These are phyloP conservation scores for Megaleporinus macrocephalus DNA, from an alignment of 2,113 vertebrate genomes.

Conservation along the genomic window DNA sequence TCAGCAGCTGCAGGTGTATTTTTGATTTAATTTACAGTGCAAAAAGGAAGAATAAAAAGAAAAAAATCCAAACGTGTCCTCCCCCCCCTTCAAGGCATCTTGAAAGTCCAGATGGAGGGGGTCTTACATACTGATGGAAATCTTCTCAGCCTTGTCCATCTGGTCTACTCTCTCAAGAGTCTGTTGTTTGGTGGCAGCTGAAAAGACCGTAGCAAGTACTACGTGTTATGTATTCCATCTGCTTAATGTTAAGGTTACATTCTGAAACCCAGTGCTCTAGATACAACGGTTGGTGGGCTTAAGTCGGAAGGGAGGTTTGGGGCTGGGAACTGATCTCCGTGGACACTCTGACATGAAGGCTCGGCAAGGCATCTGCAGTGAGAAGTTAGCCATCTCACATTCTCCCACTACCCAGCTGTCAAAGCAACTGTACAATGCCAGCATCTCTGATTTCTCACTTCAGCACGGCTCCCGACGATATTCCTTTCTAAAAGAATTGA, in stretches of 20 bases:
- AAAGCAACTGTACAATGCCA: constrained; percentile 29
- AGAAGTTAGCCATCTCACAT: constrained; percentile 56
- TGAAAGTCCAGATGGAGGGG: constrained; percentile 43
- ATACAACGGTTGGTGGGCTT: background rate
- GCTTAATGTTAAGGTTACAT: background rate
- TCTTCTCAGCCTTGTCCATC: constrained; percentile 65
- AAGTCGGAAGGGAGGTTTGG: background rate
- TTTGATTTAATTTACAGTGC: background rate
- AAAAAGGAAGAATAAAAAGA: background rate
- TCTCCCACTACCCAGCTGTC: constrained; percentile 65
- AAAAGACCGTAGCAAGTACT: constrained; percentile 20
- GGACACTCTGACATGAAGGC: constrained; percentile 40
- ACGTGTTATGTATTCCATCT: background rate
- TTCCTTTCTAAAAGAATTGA: constrained; percentile 37
- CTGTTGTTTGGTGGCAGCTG: constrained; percentile 35
- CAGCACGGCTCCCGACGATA: constrained; percentile 8
- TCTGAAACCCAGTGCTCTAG: background rate
- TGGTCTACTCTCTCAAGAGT: constrained; percentile 48
- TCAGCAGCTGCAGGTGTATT: background rate
- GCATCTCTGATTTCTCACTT: constrained; percentile 30
- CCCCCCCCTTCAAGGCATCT: constrained; percentile 28
- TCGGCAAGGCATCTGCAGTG: constrained; percentile 53
- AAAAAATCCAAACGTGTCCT: background rate
- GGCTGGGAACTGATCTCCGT: constrained; percentile 41
- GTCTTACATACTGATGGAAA: constrained; percentile 38